phyloP scores from a whole-genome alignment of 1,140 invertebrate species.

The Lepeophtheirus salmonis region DNA sequence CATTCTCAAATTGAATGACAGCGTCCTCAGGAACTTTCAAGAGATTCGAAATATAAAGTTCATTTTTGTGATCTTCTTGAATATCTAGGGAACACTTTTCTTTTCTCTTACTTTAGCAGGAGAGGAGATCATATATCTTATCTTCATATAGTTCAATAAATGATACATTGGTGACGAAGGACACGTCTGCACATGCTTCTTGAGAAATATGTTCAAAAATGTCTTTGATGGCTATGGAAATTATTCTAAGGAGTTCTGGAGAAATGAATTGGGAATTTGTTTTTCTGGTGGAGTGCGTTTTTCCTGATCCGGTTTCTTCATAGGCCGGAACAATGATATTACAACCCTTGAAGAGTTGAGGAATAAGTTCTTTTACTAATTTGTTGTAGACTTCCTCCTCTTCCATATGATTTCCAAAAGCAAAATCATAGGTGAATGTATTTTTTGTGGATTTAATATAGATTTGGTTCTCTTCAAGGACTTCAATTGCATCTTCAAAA shows the following conservation, averaged over 20 bases:
- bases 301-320: constrained; percentile 82
- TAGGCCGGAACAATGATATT: constrained; percentile 83
- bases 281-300: constrained; percentile 81
- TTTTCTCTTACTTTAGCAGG: constrained; percentile 30
- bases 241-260: constrained; percentile 47
- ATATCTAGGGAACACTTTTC: constrained; percentile 55
- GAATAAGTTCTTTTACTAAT: constrained; percentile 50
- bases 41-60: constrained; percentile 35
- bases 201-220: constrained; percentile 53
- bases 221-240: constrained; percentile 58
- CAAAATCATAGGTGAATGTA: constrained; percentile 71
- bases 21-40: constrained; percentile 38
- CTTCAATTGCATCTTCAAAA: constrained; percentile 43
- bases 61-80: constrained; percentile 45
- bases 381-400: constrained; percentile 56
- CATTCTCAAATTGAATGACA: constrained; percentile 30
- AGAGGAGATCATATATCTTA: constrained; percentile 52
- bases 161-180: constrained; percentile 33
- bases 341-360: constrained; percentile 63
- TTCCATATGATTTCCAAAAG: constrained; percentile 44
- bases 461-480: constrained; percentile 37
- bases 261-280: constrained; percentile 22
- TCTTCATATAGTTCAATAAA: constrained; percentile 36
- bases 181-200: constrained; percentile 42
- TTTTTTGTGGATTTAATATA: constrained; percentile 43